Base-by-base conservation (phyloP, 2,113 vertebrate genomes). In the Podiceps cristatus region DNA sequence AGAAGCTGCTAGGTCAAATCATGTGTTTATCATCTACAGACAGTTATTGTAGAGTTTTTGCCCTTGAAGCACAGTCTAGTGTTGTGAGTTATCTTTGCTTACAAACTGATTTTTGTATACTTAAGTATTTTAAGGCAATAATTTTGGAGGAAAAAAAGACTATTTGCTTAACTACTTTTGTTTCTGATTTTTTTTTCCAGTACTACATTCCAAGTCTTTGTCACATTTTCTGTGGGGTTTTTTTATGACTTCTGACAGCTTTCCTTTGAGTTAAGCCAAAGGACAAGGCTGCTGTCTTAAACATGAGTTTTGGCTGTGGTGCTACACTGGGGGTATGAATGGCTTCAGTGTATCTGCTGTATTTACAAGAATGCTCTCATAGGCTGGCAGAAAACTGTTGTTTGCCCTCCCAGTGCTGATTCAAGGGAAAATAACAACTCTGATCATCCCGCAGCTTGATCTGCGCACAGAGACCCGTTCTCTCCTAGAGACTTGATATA, bases 311-410 rank as follows among this genome's bases (percentile, higher is more conserved):
- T 94, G 96, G 78, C 93, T 86, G 71, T 16, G 7, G 33, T 86
- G 74, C 80, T 44, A 9, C 87, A 7, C 29, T 27, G 28, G 27
- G 75, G 25, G 12, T 88, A 90, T 96, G 95, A 96, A 97, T 96
- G 96, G 92, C 85, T 81, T 90, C 87, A 94, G 87, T 96, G 87
- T 96, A 53, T 96, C 85, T 85, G 89, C 52, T 95, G 52, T 66
- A n/a, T 88, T 96, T 90, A 72, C 62, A 93, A 73, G 66, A 96
- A 82, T 53, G 77, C 74, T 88, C 77, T 93, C 87, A 88, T 53
- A 94, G 85, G 77, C 81, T 96, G 93, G 95, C 93, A 95, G 91
- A 92, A 73, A 85, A 82, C 27, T 82, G 18, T 55, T 87, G 42
- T 92, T 86, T 96, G 71, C 74, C 58, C 67, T 97, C 17, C 27